Evolutionary conservation across 2,888 invertebrate species (phyloP).

Genomic region (Ernsta delagoae): DNA sequence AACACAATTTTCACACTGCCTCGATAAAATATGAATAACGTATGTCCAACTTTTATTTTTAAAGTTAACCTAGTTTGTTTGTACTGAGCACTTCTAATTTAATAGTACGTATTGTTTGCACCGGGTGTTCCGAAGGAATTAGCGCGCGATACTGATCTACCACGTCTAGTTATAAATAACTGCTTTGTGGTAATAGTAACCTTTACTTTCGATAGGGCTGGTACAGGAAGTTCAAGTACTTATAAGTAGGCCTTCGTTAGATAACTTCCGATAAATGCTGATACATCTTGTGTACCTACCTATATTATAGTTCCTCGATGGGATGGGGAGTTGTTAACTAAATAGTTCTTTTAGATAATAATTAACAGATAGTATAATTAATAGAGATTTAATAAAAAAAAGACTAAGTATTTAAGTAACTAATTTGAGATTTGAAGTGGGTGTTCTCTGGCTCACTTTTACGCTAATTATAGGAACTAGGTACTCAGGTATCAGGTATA

Average conservation of each 20-base stretch:
- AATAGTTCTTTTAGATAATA: not conserved
- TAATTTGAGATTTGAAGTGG: too few species aligned
- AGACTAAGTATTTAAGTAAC: too few species aligned
- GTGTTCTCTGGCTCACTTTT: too few species aligned
- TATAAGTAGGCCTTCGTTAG: not conserved
- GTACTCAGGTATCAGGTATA: too few species aligned
- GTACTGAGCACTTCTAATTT: not conserved
- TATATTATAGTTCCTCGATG: too few species aligned
- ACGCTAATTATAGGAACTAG: too few species aligned
- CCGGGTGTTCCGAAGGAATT: slow-evolving; percentile 9
- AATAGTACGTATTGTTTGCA: not conserved
- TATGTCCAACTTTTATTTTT: too few species aligned
- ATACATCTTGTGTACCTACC: not conserved
- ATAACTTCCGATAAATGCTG: not conserved
- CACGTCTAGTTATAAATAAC: slow-evolving; percentile 3
- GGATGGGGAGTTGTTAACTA: too few species aligned
- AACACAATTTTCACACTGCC: too few species aligned
- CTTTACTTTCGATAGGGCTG: slow-evolving; percentile 5
- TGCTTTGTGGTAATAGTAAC: not conserved
- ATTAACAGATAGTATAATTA: not conserved
- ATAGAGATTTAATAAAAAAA: too few species aligned
- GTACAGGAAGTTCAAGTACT: not conserved
- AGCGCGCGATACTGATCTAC: slow-evolving; percentile 3
- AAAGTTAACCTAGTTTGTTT: too few species aligned
- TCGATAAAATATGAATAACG: too few species aligned